Evolutionary conservation across 2,113 vertebrate genomes (phyloP), one percentile per base, ranked within the genome.

Genomic region (Rhynchomys soricoides): DNA sequence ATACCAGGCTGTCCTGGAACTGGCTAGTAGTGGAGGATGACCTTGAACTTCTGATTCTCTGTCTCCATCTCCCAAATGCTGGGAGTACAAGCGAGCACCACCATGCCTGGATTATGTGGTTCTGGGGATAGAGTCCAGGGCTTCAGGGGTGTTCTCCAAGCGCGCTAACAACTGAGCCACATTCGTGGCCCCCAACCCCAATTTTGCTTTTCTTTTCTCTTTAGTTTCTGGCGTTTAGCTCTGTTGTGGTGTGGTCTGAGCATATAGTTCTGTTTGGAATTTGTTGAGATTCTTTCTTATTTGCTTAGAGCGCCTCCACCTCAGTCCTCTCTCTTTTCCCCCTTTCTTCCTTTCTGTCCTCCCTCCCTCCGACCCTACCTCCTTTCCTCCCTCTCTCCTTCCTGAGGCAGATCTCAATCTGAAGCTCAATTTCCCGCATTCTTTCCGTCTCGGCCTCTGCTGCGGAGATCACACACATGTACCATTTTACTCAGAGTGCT

Each of bases 351-450:
- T 26, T 29, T 29, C 26, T 26, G 11, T 29, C 7, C 7, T 12
- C 22, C 21, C 21, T 24, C 37, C 6, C 3, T 0, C 4, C 37
- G 21, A 11, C 9, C 19, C 15, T 3, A 8, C 6, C 3, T 43
- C 22, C 9, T 3, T 34, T 17, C 24, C 43, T 7, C 7, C 15
- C 26, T 45, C 15, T 5, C n/a, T 31, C 16, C 40, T 31, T 85
- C 26, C 12, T 43, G 57, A 62, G 13, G 12, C 13, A 43, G n/a
- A 22, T 31, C 57, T 64, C 57, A 26, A 24, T 64, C n/a, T 13
- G 17, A 24, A 68, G 40, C 43, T 31, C 43, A 66, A 13, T 29
- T 48, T 64, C 31, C 43, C 2, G 15, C 9, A 48, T 48, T 21
- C 62, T 66, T 37, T 31, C 16, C 0, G 1, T 86, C 83, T 34